Evolutionary conservation across 2,888 invertebrate genomes (phyloP), one percentile per base, ranked within the genome.

Genomic region (Habrosyne pyritoides): DNA sequence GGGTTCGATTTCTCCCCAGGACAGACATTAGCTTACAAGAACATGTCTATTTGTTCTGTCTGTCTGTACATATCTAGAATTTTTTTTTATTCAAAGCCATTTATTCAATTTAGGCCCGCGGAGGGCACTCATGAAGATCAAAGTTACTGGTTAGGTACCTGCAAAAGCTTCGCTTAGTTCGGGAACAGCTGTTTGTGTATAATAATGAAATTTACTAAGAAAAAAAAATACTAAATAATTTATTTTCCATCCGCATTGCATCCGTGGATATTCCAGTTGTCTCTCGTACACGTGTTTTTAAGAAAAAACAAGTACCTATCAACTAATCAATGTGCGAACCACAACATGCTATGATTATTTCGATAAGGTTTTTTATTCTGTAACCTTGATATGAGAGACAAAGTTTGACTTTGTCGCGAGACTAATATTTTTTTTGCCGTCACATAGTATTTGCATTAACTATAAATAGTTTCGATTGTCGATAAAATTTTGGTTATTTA

Each of bases 311-410:
- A 1, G 14, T 42, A 42, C 12, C 18, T 18, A 42, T 12, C 14
- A 36, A 36, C 42, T 42, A 42, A 42, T 42, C 42, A 42, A 42
- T 42, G 42, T 42, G 42, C 42, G 7, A 48, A 47, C 21, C n/a
- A 26, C 59, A 67, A 69, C 69, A 21, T 46, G 67, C 63, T 62
- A 53, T 21, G 53, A 55, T 62, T 52, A 60, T 57, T 53, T 54
- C 48, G 57, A 59, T 59, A 64, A 47, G 33, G 30, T 47, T 66
- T 52, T 55, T 68, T 53, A 55, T 60, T 57, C 60, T 56, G 67
- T n/a, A 6, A 61, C 69, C 69, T 69, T 69, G 65, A 42, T 24
- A 51, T 48, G 50, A 57, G 55, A 55, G 63, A 62, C 64, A 63
- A 56, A 47, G 28, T 49, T 46, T 48, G 56, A 59, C 55, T 53